These are phyloP conservation scores for Ahaetulla prasina DNA, from an alignment of 2,113 vertebrate genomes.

Conservation along the genomic window DNA sequence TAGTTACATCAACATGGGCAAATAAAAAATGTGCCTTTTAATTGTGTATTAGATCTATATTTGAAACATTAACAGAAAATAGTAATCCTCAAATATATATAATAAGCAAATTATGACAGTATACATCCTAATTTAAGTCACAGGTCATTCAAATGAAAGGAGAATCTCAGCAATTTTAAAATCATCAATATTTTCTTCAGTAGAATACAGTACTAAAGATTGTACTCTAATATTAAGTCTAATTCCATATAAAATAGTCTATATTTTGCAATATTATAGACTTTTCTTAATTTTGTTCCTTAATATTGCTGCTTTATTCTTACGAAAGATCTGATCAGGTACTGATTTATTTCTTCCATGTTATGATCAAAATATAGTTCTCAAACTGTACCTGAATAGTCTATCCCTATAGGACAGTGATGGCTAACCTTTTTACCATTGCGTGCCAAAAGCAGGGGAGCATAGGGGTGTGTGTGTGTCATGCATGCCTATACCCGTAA, in stretches of 20 bases:
- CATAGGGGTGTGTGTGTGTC: too few species aligned
- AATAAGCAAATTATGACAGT: slow-evolving; percentile 27
- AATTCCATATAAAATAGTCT: background rate
- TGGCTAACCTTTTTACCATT: too few species aligned
- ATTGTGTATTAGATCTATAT: background rate
- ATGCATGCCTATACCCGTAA: too few species aligned
- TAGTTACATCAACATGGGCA: slow-evolving; percentile 3
- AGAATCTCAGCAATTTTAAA: slow-evolving; percentile 8
- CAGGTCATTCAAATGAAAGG: slow-evolving; percentile 34
- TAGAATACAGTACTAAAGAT: background rate
- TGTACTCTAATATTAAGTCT: background rate
- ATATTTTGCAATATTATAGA: background rate
- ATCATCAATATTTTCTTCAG: background rate
- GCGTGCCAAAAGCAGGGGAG: too few species aligned
- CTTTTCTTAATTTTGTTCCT: background rate
- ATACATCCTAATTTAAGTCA: slow-evolving; percentile 38
- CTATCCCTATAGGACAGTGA: background rate
- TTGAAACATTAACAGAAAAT: background rate
- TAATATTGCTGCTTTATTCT: background rate
- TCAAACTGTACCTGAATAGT: background rate
- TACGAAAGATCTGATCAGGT: slow-evolving; percentile 64
- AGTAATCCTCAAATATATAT: slow-evolving; percentile 6
- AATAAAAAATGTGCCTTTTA: slow-evolving; percentile 23
- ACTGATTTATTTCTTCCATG: slow-evolving; percentile 22
- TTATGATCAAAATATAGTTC: background rate